Evolutionary conservation across 2,113 vertebrate genomes (phyloP), one percentile per base, ranked within the genome.

Genomic region (Lepisosteus osseus): DNA sequence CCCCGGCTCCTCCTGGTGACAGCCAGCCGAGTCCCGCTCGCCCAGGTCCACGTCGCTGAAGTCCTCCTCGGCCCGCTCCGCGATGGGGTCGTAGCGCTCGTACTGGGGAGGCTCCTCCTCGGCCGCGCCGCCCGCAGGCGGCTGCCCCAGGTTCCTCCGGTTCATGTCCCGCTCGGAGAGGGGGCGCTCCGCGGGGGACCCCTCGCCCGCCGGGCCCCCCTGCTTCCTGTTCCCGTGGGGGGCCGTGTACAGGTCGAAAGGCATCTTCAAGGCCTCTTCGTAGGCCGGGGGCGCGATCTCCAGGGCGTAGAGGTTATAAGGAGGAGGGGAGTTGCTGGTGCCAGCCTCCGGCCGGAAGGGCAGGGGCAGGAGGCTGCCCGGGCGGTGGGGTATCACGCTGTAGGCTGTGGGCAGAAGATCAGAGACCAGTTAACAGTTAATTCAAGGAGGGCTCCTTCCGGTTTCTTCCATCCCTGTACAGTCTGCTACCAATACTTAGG

Each of bases 41-140:
- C 42, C 17, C 71, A 72, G 55, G 4, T 43, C 63, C 14, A 72
- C 40, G 57, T 72, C 71, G 2, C 40, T 72, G 11, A 73, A 54
- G 8, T 73, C 45, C 43, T 73, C 65, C 65, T 68, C 47, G 9
- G 47, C 5, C 5, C 2, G 47, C 9, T 51, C 72, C 0, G 55
- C 65, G 13, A 73, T 13, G 3, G 51, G 17, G 12, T 64, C 51
- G 14, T 73, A 63, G 12, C 47, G 72, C 40, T 63, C 56, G 67
- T 74, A 74, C 6, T 63, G 59, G 3, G 72, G 72, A 2, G 72
- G 72, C 1, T 74, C 72, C n/a, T 74, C 72, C 41, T 74, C 65
- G 6, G 7, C 67, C 1, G 3, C 47, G 51, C 13, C 2, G 0
- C 54, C 56, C 17, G 2, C 6, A 6, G 12, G 17, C 2, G 2